Evolutionary conservation across 2,888 invertebrate species (phyloP), one percentile per base, ranked within the genome.

Genomic region (Tinea pellionella): DNA sequence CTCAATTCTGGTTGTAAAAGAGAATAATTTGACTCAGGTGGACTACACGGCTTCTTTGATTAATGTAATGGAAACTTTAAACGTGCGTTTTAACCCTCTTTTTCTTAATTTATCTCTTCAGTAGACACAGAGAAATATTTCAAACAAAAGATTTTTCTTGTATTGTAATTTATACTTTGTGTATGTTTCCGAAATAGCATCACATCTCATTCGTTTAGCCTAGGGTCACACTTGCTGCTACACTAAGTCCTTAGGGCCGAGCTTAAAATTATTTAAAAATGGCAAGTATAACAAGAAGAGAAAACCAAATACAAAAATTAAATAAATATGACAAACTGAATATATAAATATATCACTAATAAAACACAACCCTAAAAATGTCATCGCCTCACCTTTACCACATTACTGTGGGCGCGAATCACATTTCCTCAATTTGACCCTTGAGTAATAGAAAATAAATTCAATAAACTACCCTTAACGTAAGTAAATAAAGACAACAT

Each of bases 1-100:
- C 30, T 60, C 53, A 55, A 32, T 55, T 30, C 41, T 43, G 59
- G 43, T 19, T 13, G n/a, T 41, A 59, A 59, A 43, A 43, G 59
- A 19, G 59, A 59, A 59, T 43, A 43, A 59, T 59, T 19, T 43
- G 59, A 59, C 59, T 59, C 59, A 59, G 59, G 59, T 59, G 59
- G 59, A n/a, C 24, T 9, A 4, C 7, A 41, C 13, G 16, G 13
- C 18, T 42, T 59, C 59, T 59, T 41, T 59, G 59, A 59, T 59
- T 59, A 59, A 59, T 59, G 12, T 42, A 59, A 59, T 59, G 42
- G 43, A 59, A 41, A 43, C 41, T 42, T 59, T 1, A 59, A 58
- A 59, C 42, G 15, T 37, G 57, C 32, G 11, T 13, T 32, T 57
- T 12, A 55, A 53, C 13, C 18, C 19, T 24, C 24, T 24, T 24